Evolutionary conservation across 2,888 invertebrate genomes (phyloP).

Genomic region (Malthinus flaveolus): DNA sequence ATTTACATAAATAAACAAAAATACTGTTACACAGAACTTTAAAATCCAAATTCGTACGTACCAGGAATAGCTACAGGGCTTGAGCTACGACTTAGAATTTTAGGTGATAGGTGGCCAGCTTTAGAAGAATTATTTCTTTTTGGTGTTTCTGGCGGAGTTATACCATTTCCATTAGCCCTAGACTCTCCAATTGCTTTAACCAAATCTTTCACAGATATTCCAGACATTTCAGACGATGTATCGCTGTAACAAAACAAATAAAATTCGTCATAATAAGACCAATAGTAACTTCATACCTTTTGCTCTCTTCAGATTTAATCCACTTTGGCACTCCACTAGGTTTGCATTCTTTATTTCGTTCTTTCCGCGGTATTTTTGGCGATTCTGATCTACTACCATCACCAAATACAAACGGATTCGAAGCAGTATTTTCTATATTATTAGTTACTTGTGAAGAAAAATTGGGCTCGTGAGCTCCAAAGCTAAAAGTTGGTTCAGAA

Average conservation of each 20-base stretch:
- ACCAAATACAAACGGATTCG: slow-evolving; percentile 56
- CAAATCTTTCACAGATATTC: slow-evolving; percentile 72
- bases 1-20: too few relatives aligned
- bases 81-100: slow-evolving; percentile 59
- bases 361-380: slow-evolving; percentile 49
- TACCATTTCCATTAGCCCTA: slow-evolving; percentile 77
- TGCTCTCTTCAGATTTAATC: slow-evolving; percentile 59
- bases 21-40: not conserved
- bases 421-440: slow-evolving; percentile 32
- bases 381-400: slow-evolving; percentile 45
- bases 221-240: slow-evolving; percentile 60
- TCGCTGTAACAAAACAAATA: slow-evolving; percentile 55
- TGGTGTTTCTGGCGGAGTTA: slow-evolving; percentile 71
- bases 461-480: slow-evolving; percentile 33
- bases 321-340: slow-evolving; percentile 61
- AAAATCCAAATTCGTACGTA: slow-evolving; percentile 39
- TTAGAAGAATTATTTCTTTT: slow-evolving; percentile 59
- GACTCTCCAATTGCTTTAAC: slow-evolving; percentile 76
- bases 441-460: slow-evolving; percentile 30
- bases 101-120: slow-evolving; percentile 54
- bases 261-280: not conserved
- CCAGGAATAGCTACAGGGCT: slow-evolving; percentile 66
- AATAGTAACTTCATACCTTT: slow-evolving; percentile 36
- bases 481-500: slow-evolving; percentile 38
- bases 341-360: slow-evolving; percentile 49